These are phyloP conservation scores for Arothron firmamentum DNA, from an alignment of 2,113 vertebrate species.

Conservation along the genomic window DNA sequence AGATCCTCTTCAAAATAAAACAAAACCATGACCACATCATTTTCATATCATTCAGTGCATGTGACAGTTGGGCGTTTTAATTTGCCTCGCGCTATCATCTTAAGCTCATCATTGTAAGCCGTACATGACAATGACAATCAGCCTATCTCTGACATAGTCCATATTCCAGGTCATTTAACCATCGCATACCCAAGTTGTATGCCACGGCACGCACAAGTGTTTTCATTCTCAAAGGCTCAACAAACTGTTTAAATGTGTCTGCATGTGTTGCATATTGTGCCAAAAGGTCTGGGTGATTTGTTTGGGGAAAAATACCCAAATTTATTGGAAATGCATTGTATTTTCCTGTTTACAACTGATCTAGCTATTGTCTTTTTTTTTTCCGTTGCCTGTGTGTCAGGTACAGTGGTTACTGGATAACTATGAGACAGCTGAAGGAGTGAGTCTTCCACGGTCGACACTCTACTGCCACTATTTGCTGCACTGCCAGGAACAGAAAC, in stretches of 20 bases:
- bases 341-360: no score
- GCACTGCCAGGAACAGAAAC: conserved; percentile 94
- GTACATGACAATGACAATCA: conserved; percentile 34
- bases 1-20: conserved; percentile 46
- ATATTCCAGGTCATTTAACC: conserved; percentile 60
- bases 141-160: conserved; percentile 51
- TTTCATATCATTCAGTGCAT: conserved; percentile 72
- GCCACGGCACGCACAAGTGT: conserved; percentile 75
- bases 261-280: conserved; percentile 29
- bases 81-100: conserved; percentile 50
- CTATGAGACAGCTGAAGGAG: conserved; percentile 93
- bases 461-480: conserved; percentile 95
- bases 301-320: neutral
- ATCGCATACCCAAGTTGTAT: conserved; percentile 77
- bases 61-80: conserved; percentile 50
- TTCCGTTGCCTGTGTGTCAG: conserved; percentile 72
- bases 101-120: conserved; percentile 54
- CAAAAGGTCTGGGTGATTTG: neutral
- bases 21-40: conserved; percentile 70
- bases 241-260: conserved; percentile 4
- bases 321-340: neutral
- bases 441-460: conserved; percentile 91
- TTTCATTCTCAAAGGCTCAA: conserved; percentile 45
- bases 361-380: neutral
- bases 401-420: conserved; percentile 96